These are phyloP conservation scores for Odontamblyopus rebecca DNA, from an alignment of 2,797 vertebrate species.

Conservation along the genomic window DNA sequence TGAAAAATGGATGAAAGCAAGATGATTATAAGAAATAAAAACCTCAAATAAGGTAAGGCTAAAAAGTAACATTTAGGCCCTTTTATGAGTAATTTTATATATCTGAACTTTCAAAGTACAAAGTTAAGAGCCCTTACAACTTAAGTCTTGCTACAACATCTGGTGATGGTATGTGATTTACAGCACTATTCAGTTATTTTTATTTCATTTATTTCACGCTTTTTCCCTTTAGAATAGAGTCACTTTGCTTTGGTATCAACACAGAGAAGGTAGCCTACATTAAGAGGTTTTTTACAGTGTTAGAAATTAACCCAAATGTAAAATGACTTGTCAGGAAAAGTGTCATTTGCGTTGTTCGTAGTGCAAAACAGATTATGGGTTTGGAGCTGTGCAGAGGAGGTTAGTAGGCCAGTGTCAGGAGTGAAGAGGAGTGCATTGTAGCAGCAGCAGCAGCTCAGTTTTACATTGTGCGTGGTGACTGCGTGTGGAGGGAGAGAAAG, in stretches of 20 bases:
- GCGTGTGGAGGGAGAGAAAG: conserved; percentile 40
- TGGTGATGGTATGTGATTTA: neutral
- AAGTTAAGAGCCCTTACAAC: neutral
- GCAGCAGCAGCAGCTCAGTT: conserved; percentile 39
- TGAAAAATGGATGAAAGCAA: neutral
- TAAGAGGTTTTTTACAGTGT: neutral
- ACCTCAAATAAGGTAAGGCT: neutral
- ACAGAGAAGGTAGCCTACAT: too few species aligned
- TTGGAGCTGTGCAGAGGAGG: conserved; percentile 29
- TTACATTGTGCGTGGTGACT: conserved; percentile 64
- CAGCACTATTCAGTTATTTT: neutral
- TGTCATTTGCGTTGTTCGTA: neutral
- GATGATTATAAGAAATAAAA: neutral
- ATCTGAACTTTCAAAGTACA: neutral
- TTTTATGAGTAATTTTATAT: neutral
- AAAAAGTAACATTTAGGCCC: neutral
- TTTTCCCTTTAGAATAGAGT: too few species aligned
- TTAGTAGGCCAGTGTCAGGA: conserved; percentile 57
- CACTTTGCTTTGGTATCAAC: neutral
- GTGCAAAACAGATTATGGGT: neutral
- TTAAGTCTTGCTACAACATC: neutral
- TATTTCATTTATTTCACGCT: too few species aligned
- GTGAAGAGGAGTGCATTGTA: conserved; percentile 44
- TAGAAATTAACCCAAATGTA: neutral
- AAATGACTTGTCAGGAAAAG: neutral